These are phyloP conservation scores for Neosilurus hyrtlii DNA, from an alignment of 2,797 vertebrate species.

Conservation along the genomic window DNA sequence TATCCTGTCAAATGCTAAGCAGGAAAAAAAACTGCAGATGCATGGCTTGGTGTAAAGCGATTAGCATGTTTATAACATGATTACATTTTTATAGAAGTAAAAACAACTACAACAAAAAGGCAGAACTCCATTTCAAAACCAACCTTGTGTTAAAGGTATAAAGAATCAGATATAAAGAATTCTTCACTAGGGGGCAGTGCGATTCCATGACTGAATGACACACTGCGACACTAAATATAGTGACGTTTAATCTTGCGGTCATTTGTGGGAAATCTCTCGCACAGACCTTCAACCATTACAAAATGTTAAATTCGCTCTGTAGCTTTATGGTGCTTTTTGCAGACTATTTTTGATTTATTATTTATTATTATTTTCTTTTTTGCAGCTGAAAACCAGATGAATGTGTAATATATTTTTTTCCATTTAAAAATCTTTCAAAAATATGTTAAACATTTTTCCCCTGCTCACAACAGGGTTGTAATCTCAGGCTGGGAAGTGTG, in stretches of 20 bases:
- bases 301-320: constrained; percentile 23
- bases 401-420: constrained; percentile 48
- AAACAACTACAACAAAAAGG: background rate
- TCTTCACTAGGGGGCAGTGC: constrained; percentile 51
- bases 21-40: background rate
- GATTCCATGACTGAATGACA: background rate
- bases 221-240: background rate
- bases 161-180: no score
- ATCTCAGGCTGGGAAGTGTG: constrained; percentile 50
- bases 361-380: background rate
- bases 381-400: constrained; percentile 16
- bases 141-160: background rate
- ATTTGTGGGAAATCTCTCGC: constrained; percentile 19
- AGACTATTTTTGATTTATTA: background rate
- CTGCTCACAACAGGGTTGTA: constrained; percentile 40
- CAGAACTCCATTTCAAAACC: background rate
- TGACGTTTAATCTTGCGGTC: constrained; percentile 21
- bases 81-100: background rate
- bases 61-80: background rate
- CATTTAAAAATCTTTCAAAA: constrained; percentile 41
- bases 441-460: constrained; percentile 61
- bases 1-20: no score
- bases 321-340: constrained; percentile 8
- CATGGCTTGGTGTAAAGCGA: background rate
- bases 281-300: constrained; percentile 12